Percentiles rank a stretch among this genome's conserved stretches.
Conservation (phyloP, 2,888 invertebrate species). For the Gerris lacustris region DNA sequence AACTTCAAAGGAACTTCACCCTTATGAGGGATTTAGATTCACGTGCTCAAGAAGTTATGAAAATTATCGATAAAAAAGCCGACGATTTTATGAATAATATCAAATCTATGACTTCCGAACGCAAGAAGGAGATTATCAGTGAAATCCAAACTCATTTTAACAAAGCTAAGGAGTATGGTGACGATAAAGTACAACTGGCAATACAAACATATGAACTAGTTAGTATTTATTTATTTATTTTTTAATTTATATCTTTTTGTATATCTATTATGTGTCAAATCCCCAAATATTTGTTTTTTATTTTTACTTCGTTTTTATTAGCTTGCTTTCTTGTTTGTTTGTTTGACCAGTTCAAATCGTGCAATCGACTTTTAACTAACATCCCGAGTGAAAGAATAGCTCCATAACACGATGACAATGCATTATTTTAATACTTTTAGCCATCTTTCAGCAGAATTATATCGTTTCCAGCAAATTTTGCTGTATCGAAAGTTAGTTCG, state of each 20-base stretch:
- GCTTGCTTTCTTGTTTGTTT: too few relatives aligned
- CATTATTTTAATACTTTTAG: too few relatives aligned
- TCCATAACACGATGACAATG: too few relatives aligned
- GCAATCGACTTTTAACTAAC: too few relatives aligned
- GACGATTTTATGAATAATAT: slow-evolving; percentile 66
- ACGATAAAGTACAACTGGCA: slow-evolving; percentile 93
- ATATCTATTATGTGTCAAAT: background rate
- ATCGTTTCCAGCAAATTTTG: too few relatives aligned
- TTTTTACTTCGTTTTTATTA: too few relatives aligned
- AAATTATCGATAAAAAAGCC: slow-evolving; percentile 77
- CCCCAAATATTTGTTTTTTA: too few relatives aligned
- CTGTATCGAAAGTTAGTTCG: too few relatives aligned
- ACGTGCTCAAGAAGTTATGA: slow-evolving; percentile 76
- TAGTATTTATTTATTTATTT: slow-evolving; percentile 22
- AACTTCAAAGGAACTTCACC: slow-evolving; percentile 88
- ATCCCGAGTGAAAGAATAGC: too few relatives aligned
- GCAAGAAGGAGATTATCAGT: slow-evolving; percentile 67
- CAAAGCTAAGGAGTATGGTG: slow-evolving; percentile 90
- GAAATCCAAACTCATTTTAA: slow-evolving; percentile 79
- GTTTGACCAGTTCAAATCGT: too few relatives aligned
- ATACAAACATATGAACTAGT: slow-evolving; percentile 93
- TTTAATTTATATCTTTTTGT: background rate
- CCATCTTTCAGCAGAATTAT: too few relatives aligned
- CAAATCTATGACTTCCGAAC: slow-evolving; percentile 58
- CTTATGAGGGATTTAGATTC: slow-evolving; percentile 91